Evolutionary conservation across 2,888 invertebrate species (phyloP), one percentile per base, ranked within the genome.

Genomic region (Dynastes grantii): DNA sequence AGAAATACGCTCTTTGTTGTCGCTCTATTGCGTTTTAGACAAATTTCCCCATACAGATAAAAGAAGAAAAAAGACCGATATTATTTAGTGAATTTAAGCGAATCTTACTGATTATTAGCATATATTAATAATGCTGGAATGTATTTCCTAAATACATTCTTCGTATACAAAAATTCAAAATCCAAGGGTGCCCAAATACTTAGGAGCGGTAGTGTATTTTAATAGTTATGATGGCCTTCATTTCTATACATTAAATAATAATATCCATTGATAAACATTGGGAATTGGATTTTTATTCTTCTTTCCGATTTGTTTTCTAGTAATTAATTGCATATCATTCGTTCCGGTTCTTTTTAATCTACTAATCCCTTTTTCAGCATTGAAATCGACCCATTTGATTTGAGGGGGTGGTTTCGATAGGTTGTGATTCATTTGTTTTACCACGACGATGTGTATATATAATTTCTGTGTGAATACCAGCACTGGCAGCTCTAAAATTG

Each of bases 401-500:
- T 6, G 53, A 13, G n/a, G 53, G 16, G 16, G 8, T 22, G 37
- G 29, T 29, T 32, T 29, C 29, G 53, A 71, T 55, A 32, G 55
- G 13, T 63, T 29, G 45, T 45, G 67, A 67, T 67, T 67, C 45
- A 70, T 65, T 65, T 55, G 53, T 55, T 55, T 55, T 16, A 55
- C 45, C 45, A 11, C 40, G 32, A 65, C 65, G 8, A 13, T 65
- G 40, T 65, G 16, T 55, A 55, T 55, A 55, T 40, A 65, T 65
- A 65, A 65, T 40, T 65, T 65, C 32, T 65, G 63, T 63, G 65
- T 65, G 65, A 40, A 40, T 40, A 65, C 40, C 27, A 32, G 45
- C 51, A 68, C 27, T 29, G 11, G 16, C 53, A 55, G 16, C 53
- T 13, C 53, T 55, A 71, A 53, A 53, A 71, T 71, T 55, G 53